Conservation (phyloP, 2,113 vertebrate species). For the Strigops habroptila region DNA sequence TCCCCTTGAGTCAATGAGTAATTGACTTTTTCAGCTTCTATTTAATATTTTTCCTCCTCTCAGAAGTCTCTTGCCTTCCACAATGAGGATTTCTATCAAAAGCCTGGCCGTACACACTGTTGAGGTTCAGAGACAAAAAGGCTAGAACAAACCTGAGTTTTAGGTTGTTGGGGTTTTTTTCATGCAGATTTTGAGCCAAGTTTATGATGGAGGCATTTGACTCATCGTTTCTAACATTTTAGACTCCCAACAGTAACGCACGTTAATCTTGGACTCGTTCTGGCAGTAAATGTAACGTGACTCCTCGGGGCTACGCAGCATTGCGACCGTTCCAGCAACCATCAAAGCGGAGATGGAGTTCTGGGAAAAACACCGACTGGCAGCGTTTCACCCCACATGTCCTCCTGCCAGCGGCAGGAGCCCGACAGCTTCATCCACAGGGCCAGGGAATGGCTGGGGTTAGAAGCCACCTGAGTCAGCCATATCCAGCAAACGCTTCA, state of each 20-base stretch:
- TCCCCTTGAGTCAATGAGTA: background rate
- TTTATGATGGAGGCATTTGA: conserved; percentile 20
- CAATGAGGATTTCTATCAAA: background rate
- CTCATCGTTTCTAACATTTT: conserved; percentile 34
- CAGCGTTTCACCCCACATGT: fast-evolving
- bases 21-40: background rate
- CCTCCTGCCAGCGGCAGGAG: background rate
- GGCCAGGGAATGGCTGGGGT: background rate
- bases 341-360: conserved; percentile 6
- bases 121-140: background rate
- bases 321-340: background rate
- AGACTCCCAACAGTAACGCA: background rate
- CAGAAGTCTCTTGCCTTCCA: background rate
- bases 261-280: background rate
- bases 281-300: background rate
- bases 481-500: fast-evolving
- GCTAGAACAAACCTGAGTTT: background rate
- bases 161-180: background rate
- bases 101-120: background rate
- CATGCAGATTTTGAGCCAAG: background rate
- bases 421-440: background rate
- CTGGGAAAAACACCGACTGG: conserved; percentile 13
- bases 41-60: background rate
- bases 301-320: conserved; percentile 26
- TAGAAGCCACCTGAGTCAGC: background rate